Base-by-base conservation (phyloP, 53 echinoderm and acorn worm species). In the Hippasteria phrygiana region DNA sequence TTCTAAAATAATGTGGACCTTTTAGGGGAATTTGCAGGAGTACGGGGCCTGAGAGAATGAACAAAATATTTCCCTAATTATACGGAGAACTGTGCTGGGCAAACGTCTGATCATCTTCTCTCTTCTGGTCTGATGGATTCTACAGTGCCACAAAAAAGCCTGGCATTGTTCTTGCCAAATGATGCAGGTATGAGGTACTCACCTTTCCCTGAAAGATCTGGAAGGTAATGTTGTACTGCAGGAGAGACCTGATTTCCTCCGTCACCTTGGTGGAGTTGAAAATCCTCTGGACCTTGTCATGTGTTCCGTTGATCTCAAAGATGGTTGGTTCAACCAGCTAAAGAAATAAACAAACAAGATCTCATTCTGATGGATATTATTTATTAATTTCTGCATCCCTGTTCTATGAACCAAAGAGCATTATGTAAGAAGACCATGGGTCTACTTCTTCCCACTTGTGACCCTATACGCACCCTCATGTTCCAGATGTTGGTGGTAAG, bases 171-270 rank as follows among this genome's bases (percentile, higher is more conserved):
- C 20, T 45, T 11, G 11, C 5, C 11, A 45, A 45, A 45, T n/a
- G 20, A 4, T 18, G 4, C 12, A 7, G 32, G 3, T 28, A 9
- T 5, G 33, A 17, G 41, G 0, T 31, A 54, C 81, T 43, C 64
- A 92, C 92, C 88, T 88, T 92, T 80, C 93, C 93, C 54, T 89
- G 47, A 16, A 45, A 35, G 35, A 89, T 77, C 32, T 85, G 89
- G 86, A 93, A 89, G 43, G 89, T 67, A 34, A 93, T 43, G 41
- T 75, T 74, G 70, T 89, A 70, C 41, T 51, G 29, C 29, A 89
- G 62, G 2, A 74, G 62, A 29, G 33, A 34, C 28, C 50, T 62
- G 0, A 91, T 29, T 45, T 74, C 85, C 14, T 62, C 47, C 14
- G 82, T 85, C 17, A 67, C 40, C 34, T 48, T 85, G 37, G 85